Percentiles rank a stretch among this genome's conserved stretches.
These are phyloP conservation scores for Sesamia nonagrioides DNA, from an alignment of 1,140 invertebrate species.

Conservation along the genomic window DNA sequence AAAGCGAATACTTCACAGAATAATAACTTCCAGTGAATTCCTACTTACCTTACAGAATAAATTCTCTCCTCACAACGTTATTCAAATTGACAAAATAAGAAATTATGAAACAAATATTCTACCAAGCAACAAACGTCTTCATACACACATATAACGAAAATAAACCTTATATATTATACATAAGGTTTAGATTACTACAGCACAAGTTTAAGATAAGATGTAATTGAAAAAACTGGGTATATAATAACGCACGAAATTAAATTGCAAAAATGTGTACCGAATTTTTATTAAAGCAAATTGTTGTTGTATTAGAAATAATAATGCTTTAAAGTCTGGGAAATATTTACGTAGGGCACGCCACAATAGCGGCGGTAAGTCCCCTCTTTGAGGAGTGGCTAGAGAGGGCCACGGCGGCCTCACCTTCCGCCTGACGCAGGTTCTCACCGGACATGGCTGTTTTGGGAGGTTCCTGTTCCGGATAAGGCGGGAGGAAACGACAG, in stretches of 20 bases:
- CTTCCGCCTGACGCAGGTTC: too few relatives aligned
- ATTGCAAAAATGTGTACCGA: conserved; percentile 32
- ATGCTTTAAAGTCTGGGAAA: too few relatives aligned
- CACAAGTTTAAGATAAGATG: not conserved
- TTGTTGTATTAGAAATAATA: conserved; percentile 27
- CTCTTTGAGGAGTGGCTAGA: too few relatives aligned
- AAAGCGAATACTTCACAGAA: not conserved
- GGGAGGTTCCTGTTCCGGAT: too few relatives aligned
- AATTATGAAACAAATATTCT: conserved; percentile 44
- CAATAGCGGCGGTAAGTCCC: too few relatives aligned
- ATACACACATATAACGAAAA: not conserved
- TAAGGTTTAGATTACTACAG: not conserved
- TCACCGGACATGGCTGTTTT: too few relatives aligned
- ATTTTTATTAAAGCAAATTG: conserved; percentile 23
- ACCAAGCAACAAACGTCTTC: not conserved
- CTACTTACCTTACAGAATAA: conserved; percentile 24
- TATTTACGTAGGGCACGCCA: too few relatives aligned
- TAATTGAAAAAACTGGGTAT: conserved; percentile 41
- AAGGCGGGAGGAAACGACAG: too few relatives aligned
- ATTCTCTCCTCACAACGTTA: conserved; percentile 20
- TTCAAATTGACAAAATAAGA: conserved; percentile 48
- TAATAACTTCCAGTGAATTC: conserved; percentile 11
- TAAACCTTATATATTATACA: not conserved
- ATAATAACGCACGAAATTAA: conserved; percentile 28
- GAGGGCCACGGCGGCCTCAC: too few relatives aligned